Evolutionary conservation across 2,888 invertebrate species (phyloP), one percentile per base, ranked within the genome.

Genomic region (Nysson spinosus): DNA sequence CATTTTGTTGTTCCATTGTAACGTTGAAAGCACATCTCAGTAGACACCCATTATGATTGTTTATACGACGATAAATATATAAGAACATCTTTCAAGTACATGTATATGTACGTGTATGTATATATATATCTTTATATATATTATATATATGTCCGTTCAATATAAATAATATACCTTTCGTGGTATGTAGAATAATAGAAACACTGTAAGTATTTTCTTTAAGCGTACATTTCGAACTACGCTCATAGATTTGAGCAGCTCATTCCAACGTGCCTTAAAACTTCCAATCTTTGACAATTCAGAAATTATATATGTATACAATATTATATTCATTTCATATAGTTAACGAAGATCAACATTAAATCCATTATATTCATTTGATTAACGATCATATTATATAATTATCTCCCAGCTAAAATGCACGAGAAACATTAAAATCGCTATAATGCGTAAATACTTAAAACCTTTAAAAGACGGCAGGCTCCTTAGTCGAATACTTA

Each of bases 201-300:
- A 79, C 79, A 79, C 72, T 75, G 70, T 80, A 66, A 72, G 68
- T 80, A 75, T 75, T 70, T n/a, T n/a, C 62, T 47, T 75, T 81
- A 82, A 82, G 79, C 80, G 81, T 79, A 81, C 78, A 58, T 72
- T 78, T 80, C 77, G 75, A 73, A 79, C 76, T 58, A 66, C 65
- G 72, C 75, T 80, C 12, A n/a, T 60, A 22, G 32, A 28, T 4
- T 63, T 63, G 75, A 75, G 68, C 66, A 61, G 69, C 61, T 68
- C 49, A 57, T 71, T 50, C 60, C 62, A 46, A 64, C 51, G 49
- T 64, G 39, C 40, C 40, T 51, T 56, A 47, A n/a, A 32, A 20
- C 60, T 39, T 17, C 16, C 56, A 54, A 54, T 22, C 37, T 37
- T 14, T 63, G 46, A 63, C 43, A 50, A 54, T 58, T 69, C 44